phyloP scores from a whole-genome alignment of 2,797 vertebrate genomes.

The Rhincodon typus region DNA sequence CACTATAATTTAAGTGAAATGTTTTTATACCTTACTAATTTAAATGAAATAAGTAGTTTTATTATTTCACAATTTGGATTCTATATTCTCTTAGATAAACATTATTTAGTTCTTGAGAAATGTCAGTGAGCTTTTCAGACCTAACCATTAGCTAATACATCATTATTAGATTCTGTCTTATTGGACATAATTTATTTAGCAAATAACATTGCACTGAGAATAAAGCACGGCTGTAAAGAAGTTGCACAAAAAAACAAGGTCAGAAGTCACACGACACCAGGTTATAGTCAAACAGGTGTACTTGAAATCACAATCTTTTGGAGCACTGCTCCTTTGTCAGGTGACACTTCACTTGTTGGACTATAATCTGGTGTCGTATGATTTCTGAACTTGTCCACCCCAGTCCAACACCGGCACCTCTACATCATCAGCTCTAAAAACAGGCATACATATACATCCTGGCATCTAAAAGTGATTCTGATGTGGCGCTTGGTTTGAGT shows the following conservation, averaged over 20 bases:
- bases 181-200: neutral
- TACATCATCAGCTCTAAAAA: neutral
- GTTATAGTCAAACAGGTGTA: too few species aligned
- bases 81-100: neutral
- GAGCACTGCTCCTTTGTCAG: too few species aligned
- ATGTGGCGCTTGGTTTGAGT: neutral
- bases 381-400: too few species aligned
- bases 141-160: neutral
- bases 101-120: neutral
- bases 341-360: too few species aligned
- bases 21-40: neutral
- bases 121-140: neutral
- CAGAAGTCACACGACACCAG: too few species aligned
- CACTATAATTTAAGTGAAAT: neutral
- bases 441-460: neutral
- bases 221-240: too few species aligned
- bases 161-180: neutral
- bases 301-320: too few species aligned
- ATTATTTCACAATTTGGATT: conserved; percentile 7
- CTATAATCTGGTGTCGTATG: too few species aligned
- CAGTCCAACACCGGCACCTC: too few species aligned
- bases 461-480: neutral
- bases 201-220: too few species aligned
- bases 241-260: too few species aligned
- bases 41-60: too few species aligned